Conservation (phyloP, 2,113 vertebrate species). For the Neogale vison region DNA sequence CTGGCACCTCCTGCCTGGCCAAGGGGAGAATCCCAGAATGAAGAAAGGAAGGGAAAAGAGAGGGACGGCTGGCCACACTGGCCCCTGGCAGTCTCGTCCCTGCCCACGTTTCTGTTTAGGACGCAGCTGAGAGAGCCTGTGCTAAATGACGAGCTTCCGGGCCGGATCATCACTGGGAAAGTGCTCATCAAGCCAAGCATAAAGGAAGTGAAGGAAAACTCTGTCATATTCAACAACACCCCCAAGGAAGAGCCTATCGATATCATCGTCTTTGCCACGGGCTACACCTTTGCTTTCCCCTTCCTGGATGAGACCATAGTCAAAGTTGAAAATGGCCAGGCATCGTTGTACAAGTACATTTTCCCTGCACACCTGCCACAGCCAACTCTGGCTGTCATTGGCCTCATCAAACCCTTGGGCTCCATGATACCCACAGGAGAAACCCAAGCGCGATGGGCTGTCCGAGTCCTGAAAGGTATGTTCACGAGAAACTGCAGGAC, state of each 20-base stretch:
- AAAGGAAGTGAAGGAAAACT: slow-evolving; percentile 84
- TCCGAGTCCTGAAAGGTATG: slow-evolving; percentile 89
- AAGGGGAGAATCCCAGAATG: not conserved
- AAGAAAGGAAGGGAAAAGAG: not conserved
- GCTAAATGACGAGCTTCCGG: slow-evolving; percentile 90
- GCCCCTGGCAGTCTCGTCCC: not conserved
- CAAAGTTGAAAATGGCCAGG: slow-evolving; percentile 83
- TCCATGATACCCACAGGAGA: slow-evolving; percentile 86
- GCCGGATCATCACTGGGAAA: slow-evolving; percentile 88
- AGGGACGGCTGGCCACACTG: accelerated
- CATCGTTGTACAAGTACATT: slow-evolving; percentile 89
- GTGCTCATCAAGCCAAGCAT: slow-evolving; percentile 88
- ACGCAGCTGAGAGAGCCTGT: slow-evolving; percentile 69
- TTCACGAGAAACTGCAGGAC: not conserved
- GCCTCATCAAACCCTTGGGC: slow-evolving; percentile 85
- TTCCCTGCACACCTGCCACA: slow-evolving; percentile 88
- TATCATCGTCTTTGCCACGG: slow-evolving; percentile 91
- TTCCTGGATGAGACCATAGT: slow-evolving; percentile 87
- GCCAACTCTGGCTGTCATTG: slow-evolving; percentile 90
- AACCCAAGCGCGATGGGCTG: slow-evolving; percentile 91
- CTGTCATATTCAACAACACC: slow-evolving; percentile 86
- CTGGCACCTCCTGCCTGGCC: not conserved
- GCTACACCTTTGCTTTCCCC: slow-evolving; percentile 86
- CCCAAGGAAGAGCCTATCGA: slow-evolving; percentile 88
- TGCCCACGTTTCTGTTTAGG: slow-evolving; percentile 66